A percentile compares a stretch with the other conserved stretches of the same genome.
These are phyloP conservation scores for Nymphalis polychloros DNA, from an alignment of 2,888 invertebrate genomes.

Conservation along the genomic window DNA sequence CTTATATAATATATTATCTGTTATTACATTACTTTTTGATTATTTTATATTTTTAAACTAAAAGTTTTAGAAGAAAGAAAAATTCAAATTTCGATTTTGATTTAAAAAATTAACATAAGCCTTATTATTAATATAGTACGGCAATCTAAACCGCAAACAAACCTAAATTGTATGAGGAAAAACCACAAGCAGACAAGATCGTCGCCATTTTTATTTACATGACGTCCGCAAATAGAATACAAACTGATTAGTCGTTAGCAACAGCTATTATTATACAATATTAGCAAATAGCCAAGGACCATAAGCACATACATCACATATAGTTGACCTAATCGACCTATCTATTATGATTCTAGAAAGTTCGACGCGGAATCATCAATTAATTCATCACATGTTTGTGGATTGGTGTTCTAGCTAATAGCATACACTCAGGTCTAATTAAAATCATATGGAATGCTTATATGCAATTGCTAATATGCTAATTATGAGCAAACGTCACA, in stretches of 20 bases:
- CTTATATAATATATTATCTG: too few species aligned
- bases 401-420: conserved; percentile 2
- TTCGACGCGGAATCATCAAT: conserved; percentile 44
- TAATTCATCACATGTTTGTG: conserved; percentile 25
- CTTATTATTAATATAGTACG: too few species aligned
- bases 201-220: neutral
- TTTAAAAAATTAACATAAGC: too few species aligned
- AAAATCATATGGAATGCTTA: neutral
- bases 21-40: too few species aligned
- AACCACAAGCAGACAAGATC: neutral
- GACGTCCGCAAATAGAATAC: neutral
- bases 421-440: neutral
- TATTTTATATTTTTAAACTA: too few species aligned
- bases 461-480: neutral
- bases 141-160: too few species aligned
- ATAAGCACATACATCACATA: conserved; percentile 49
- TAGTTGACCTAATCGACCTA: conserved; percentile 58
- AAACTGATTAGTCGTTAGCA: neutral
- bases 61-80: too few species aligned
- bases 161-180: too few species aligned
- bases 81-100: too few species aligned
- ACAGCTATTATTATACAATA: conserved; percentile 8
- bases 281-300: conserved; percentile 46
- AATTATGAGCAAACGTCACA: neutral
- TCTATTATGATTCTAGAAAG: conserved; percentile 62